Percentiles rank a stretch among this genome's conserved stretches.
Evolutionary conservation across 2,888 invertebrate species (phyloP).

Genomic region (Cerceris ruficornis): DNA sequence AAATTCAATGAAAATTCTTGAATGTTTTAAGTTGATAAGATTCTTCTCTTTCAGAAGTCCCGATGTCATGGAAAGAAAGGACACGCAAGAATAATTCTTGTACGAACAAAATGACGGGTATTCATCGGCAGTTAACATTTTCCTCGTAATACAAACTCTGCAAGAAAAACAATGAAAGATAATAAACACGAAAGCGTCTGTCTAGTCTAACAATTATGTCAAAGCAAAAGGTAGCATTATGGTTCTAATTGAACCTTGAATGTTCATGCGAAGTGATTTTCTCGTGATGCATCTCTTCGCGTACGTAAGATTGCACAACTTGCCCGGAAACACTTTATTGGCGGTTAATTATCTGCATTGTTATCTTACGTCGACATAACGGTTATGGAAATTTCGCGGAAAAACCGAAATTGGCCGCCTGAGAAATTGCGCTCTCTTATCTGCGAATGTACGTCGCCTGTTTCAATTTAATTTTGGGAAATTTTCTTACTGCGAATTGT

Average conservation of each 20-base stretch:
- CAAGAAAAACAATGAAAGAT: conserved; percentile 14
- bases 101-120: not conserved
- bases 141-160: not conserved
- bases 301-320: conserved; percentile 51
- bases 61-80: too few species aligned
- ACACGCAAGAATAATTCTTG: not conserved
- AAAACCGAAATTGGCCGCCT: conserved; percentile 44
- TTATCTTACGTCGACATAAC: conserved; percentile 52
- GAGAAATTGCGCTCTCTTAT: not conserved
- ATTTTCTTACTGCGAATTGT: too few species aligned
- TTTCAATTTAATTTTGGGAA: too few species aligned
- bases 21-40: too few species aligned
- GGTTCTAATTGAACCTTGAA: conserved; percentile 60
- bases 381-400: conserved; percentile 51
- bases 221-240: conserved; percentile 58
- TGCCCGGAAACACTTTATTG: conserved; percentile 63
- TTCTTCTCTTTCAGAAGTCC: too few species aligned
- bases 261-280: conserved; percentile 44
- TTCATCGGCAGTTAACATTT: not conserved
- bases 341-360: conserved; percentile 61
- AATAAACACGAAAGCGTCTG: conserved; percentile 26
- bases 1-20: too few species aligned
- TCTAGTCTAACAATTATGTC: conserved; percentile 53
- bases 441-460: too few species aligned
- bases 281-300: conserved; percentile 41